Evolutionary conservation across 1,140 invertebrate genomes (phyloP).

Genomic region (Sinonovacula constricta): DNA sequence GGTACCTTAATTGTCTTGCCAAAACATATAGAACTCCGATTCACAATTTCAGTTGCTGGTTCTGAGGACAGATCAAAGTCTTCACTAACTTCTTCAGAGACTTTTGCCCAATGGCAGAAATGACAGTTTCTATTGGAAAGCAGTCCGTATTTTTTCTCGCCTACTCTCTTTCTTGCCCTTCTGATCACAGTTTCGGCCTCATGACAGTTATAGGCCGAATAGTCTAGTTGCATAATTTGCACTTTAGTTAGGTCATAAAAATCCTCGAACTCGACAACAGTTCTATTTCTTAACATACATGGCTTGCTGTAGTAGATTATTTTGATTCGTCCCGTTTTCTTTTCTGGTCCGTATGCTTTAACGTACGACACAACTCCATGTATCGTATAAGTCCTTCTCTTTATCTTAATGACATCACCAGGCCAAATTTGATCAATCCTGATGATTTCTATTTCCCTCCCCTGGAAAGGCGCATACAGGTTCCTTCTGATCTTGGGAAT

Average conservation of each 20-base stretch:
- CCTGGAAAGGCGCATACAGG: conserved; percentile 23
- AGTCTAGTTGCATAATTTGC: conserved; percentile 2
- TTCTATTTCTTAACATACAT: conserved; percentile 6
- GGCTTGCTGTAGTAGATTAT: conserved; percentile 16
- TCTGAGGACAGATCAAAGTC: too few species aligned
- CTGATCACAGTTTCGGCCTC: conserved; percentile 1
- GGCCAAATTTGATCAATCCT: neutral
- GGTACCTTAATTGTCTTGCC: neutral
- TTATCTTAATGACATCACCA: conserved; percentile 23
- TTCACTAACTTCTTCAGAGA: conserved; percentile 10
- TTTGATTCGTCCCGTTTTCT: neutral
- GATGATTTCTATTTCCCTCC: neutral
- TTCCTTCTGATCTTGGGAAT: neutral
- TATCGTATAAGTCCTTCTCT: neutral
- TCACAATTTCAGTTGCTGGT: neutral
- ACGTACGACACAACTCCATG: conserved; percentile 3
- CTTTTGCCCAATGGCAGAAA: conserved; percentile 44
- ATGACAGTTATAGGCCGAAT: conserved; percentile 3
- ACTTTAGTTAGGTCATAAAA: conserved; percentile 11
- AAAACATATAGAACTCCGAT: neutral
- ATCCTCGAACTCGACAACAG: conserved; percentile 1
- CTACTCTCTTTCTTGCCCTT: conserved; percentile 24
- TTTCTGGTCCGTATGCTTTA: neutral
- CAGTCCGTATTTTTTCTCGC: conserved; percentile 33
- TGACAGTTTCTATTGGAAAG: conserved; percentile 35